Percentiles rank a stretch among this genome's conserved stretches.
Conservation (phyloP, 2,797 vertebrate species). For the Cyprinella venusta region DNA sequence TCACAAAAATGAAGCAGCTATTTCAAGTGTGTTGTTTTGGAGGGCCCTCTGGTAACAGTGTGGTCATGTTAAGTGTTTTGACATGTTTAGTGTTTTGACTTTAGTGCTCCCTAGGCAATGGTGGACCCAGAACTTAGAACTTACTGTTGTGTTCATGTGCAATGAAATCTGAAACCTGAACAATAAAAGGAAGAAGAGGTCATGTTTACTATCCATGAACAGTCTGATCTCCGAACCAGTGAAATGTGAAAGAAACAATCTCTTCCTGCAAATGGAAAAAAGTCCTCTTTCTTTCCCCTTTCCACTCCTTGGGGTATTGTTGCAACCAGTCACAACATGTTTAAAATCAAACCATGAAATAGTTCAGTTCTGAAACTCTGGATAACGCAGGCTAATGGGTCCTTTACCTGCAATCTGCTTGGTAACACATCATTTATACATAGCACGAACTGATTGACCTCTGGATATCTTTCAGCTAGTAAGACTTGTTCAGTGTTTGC, state of each 20-base stretch:
- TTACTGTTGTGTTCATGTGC: not conserved
- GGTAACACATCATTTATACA: not conserved
- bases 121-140: not conserved
- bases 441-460: not conserved
- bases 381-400: not conserved
- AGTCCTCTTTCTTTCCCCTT: not conserved
- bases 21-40: conserved; percentile 3
- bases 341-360: conserved; percentile 21
- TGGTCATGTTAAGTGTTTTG: not conserved
- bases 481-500: not conserved
- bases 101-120: not conserved
- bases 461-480: not conserved
- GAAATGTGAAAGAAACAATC: conserved; percentile 52
- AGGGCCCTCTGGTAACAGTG: conserved; percentile 9
- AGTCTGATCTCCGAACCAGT: conserved; percentile 22
- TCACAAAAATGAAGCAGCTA: not conserved
- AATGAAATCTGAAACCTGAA: conserved; percentile 18
- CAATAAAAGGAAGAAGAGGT: not conserved
- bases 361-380: not conserved
- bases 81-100: conserved; percentile 10
- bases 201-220: conserved; percentile 37
- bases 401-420: not conserved
- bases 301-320: not conserved
- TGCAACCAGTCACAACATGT: conserved; percentile 11
- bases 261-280: conserved; percentile 51